Percentiles rank a stretch among this genome's conserved stretches.
Evolutionary conservation across 2,113 vertebrate genomes (phyloP).

Genomic region (Penelope pileata): DNA sequence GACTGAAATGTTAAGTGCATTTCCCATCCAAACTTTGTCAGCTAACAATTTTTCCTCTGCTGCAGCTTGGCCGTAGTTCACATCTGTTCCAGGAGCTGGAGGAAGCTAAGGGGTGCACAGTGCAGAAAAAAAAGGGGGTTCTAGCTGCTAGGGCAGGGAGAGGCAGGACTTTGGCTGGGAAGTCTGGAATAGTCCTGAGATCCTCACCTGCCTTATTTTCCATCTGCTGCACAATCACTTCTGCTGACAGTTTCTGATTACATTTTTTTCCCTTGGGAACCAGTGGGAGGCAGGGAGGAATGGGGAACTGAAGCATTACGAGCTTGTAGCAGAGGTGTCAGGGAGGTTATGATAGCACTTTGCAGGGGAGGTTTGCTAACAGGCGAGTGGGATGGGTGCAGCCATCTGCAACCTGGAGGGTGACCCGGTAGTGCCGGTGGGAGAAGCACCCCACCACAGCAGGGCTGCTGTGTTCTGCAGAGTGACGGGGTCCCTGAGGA

Average conservation of each 20-base stretch:
- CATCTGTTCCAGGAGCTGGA: neutral
- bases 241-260: neutral
- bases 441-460: neutral
- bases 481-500: neutral
- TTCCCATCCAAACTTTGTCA: neutral
- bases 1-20: neutral
- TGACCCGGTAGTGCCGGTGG: neutral
- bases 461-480: neutral
- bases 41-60: neutral
- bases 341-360: neutral
- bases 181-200: neutral
- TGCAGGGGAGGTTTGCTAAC: neutral
- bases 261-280: neutral
- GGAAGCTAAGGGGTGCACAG: neutral
- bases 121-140: neutral
- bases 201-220: neutral
- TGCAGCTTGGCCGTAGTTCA: neutral
- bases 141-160: neutral
- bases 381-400: neutral
- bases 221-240: neutral
- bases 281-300: neutral
- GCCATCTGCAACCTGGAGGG: neutral
- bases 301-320: neutral
- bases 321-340: neutral
- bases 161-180: neutral